Evolutionary conservation across 2,888 invertebrate genomes (phyloP).

Genomic region (Odontocolon sp.): DNA sequence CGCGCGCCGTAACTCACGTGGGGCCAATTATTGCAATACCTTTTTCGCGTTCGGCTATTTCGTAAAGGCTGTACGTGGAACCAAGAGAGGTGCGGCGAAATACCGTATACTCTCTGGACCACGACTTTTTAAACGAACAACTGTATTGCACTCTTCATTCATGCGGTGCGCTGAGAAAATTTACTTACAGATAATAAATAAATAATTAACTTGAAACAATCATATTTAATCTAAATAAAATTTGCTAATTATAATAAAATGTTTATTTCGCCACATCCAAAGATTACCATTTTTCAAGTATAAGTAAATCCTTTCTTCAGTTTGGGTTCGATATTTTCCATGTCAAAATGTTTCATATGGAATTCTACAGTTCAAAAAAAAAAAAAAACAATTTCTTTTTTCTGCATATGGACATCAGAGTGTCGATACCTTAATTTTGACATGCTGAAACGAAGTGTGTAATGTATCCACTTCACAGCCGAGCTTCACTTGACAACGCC

Average conservation of each 20-base stretch:
- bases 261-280: no score
- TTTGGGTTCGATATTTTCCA: no score
- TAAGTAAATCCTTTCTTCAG: no score
- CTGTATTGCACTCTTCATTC: constrained; percentile 20
- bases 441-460: background rate
- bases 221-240: no score
- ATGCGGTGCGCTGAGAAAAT: constrained; percentile 21
- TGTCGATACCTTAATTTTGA: background rate
- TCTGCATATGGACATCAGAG: background rate
- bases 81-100: constrained; percentile 33
- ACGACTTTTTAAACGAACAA: constrained; percentile 15
- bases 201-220: no score
- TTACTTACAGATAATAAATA: no score
- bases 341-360: no score
- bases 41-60: constrained; percentile 70
- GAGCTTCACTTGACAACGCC: background rate
- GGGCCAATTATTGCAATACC: constrained; percentile 75
- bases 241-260: no score
- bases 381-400: background rate
- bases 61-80: constrained; percentile 40
- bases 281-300: no score
- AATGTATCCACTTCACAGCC: background rate
- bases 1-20: constrained; percentile 73
- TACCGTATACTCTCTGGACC: constrained; percentile 33
- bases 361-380: no score